Conservation (phyloP, 2,888 invertebrate species). For the Mechanitis mazaeus region DNA sequence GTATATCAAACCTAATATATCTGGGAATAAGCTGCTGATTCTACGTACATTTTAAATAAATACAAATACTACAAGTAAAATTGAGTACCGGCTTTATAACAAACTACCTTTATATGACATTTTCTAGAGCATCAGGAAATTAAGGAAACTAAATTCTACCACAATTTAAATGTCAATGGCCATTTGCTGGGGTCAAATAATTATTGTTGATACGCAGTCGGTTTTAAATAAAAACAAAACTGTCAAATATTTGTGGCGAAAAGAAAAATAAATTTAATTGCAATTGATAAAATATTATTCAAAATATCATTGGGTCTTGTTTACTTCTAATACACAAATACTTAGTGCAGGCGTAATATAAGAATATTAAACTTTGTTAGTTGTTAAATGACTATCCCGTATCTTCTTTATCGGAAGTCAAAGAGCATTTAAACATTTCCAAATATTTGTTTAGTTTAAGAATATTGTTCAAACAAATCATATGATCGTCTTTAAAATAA, state of each 20-base stretch:
- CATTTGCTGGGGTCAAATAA: background rate
- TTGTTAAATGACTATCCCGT: background rate
- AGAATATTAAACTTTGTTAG: no score
- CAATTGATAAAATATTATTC: no score
- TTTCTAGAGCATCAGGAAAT: slow-evolving; percentile 2
- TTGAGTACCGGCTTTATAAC: background rate
- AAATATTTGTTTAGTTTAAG: background rate
- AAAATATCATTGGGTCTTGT: no score
- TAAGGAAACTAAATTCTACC: background rate
- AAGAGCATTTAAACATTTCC: slow-evolving; percentile 5
- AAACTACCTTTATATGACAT: background rate
- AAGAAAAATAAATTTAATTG: no score
- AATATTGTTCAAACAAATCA: background rate
- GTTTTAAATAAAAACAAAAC: no score
- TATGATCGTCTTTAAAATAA: background rate
- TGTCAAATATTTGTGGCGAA: no score
- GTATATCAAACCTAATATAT: no score
- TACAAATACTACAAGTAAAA: background rate
- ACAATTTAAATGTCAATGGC: background rate
- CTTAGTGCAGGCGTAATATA: no score
- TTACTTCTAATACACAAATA: no score
- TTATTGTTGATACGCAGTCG: no score
- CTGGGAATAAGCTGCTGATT: no score
- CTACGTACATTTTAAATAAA: background rate
- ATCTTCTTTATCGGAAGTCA: slow-evolving; percentile 2